Conservation (phyloP, 2,888 invertebrate genomes). For the Cosmia pyralina region DNA sequence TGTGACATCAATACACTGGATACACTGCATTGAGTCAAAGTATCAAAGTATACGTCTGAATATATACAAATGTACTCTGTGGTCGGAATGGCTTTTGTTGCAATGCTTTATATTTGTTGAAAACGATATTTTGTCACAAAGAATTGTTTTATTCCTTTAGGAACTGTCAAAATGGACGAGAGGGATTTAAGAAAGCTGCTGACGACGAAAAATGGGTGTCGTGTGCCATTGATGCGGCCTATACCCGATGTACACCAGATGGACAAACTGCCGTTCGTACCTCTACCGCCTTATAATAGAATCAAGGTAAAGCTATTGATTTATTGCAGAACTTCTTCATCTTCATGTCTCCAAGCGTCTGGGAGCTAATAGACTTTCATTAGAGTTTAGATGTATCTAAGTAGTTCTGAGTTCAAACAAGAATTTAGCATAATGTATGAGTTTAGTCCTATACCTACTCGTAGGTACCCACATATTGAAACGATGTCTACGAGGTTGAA, state of each 20-base stretch:
- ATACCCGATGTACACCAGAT: constrained; percentile 82
- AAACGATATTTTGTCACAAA: constrained; percentile 38
- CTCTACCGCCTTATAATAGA: constrained; percentile 84
- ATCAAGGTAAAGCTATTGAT: constrained; percentile 78
- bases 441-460: neutral
- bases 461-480: neutral
- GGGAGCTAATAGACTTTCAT: neutral
- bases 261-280: constrained; percentile 83
- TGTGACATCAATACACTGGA: constrained; percentile 48
- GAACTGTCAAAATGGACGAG: constrained; percentile 78
- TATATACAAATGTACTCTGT: too few species aligned
- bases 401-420: neutral
- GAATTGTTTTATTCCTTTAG: constrained; percentile 53
- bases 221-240: constrained; percentile 82
- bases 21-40: constrained; percentile 22
- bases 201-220: constrained; percentile 85
- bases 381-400: neutral
- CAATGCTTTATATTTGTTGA: constrained; percentile 29
- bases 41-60: too few species aligned
- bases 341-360: neutral
- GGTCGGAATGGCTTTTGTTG: constrained; percentile 34
- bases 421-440: neutral
- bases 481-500: neutral
- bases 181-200: constrained; percentile 84
- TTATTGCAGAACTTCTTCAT: constrained; percentile 10